Base-by-base conservation (phyloP, 1,140 invertebrate genomes). In the Hypothenemus hampei region DNA sequence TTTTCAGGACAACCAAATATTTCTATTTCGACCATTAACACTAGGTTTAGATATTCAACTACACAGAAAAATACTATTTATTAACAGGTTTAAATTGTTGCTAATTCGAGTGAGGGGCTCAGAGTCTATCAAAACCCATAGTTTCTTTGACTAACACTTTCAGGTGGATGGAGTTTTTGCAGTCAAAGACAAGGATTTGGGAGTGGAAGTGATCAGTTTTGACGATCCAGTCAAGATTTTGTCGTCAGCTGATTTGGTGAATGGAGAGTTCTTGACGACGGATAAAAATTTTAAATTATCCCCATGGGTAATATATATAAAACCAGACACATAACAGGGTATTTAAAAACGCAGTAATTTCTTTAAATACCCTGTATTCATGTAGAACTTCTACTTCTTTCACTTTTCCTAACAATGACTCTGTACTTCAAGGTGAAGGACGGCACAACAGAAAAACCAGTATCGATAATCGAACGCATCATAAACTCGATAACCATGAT, bases 401-500 rank as follows among this genome's bases (percentile, higher is more conserved):
- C 19, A 19, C 8, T 41, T 35, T 26, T n/a, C 6, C 33, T 36
- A 7, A 48, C 20, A 37, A 11, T 15, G 39, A 43, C 22, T 45
- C 55, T 15, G 20, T 44, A 35, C 56, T 52, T 49, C 11, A 67
- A 65, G 64, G 63, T 62, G 22, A 61, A 59, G 52, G 53, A 61
- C 13, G 57, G 41, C 19, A 61, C 64, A 15, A 63, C 62, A 4
- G 59, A 67, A 52, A 65, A 61, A 56, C 62, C 62, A 26, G 50
- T 63, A 13, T 68, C 69, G 15, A 68, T 71, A 45, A 67, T 71
- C 21, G 69, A 71, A 57, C 53, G 66, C 59, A 71, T 71, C 37
- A 71, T 71, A 53, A 70, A 68, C 55, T 69, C 68, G 26, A 69
- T 70, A 23, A 68, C 67, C 8, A 57, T 67, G 10, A 70, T 69